phyloP scores from a whole-genome alignment of 1,140 invertebrate genomes.

The Idris sp. region DNA sequence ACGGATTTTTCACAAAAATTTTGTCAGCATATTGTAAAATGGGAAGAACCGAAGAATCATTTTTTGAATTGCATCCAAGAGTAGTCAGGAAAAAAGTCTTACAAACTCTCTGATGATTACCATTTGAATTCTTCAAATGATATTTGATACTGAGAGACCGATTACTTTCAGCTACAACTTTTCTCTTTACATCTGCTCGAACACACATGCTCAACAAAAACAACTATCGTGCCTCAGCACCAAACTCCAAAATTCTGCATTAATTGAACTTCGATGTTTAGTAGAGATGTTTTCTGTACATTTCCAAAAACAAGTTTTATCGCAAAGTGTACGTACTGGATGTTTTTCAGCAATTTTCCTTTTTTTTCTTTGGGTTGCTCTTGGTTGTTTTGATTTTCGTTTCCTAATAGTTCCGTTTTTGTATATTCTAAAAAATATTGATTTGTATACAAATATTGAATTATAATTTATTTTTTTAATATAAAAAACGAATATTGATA shows the following conservation, averaged over 20 bases:
- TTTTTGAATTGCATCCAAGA: conserved; percentile 39
- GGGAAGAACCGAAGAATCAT: conserved; percentile 30
- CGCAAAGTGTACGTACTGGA: neutral
- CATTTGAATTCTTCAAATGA: neutral
- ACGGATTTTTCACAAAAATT: neutral
- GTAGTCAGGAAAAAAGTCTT: conserved; percentile 55
- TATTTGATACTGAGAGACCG: too few species aligned
- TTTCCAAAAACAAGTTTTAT: neutral
- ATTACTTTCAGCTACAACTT: neutral
- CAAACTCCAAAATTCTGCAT: conserved; percentile 22
- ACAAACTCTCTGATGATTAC: conserved; percentile 24
- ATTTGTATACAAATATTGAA: too few species aligned
- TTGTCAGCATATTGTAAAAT: conserved; percentile 12
- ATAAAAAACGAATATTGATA: too few species aligned
- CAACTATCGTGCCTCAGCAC: neutral
- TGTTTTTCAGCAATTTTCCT: neutral
- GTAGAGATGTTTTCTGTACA: neutral
- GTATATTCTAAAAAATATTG: neutral
- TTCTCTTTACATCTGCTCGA: conserved; percentile 22
- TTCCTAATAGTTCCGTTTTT: conserved; percentile 1
- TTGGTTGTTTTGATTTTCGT: neutral
- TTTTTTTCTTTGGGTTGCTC: neutral
- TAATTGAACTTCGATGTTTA: conserved; percentile 12
- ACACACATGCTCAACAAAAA: too few species aligned
- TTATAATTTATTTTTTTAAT: too few species aligned